Base-by-base conservation (phyloP, 2,797 vertebrate genomes). In the Pantherophis vulpinus region DNA sequence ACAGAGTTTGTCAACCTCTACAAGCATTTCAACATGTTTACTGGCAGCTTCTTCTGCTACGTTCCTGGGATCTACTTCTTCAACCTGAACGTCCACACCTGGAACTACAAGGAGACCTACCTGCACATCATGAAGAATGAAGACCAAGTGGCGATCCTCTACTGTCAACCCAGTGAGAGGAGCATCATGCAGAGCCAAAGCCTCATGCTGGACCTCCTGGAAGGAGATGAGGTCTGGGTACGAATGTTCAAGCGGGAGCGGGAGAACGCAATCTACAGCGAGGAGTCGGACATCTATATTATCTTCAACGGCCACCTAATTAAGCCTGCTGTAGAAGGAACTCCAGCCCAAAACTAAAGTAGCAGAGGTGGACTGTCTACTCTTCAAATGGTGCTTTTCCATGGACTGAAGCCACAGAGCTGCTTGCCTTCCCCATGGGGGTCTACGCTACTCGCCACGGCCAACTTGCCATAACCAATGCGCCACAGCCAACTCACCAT, bases 141-240 rank as follows among this genome's bases (percentile, higher is more conserved):
- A 29, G 54, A 55, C 0, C 97, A 98, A 87, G 95, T 66, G n/a
- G 98, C 97, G 16, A 98, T 98, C 92, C 97, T 99, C 25, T 99
- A 99, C 0, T 97, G 98, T 0, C 98, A 99, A 97, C 99, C 99
- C 94, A 98, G 98, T 0, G 98, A 99, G 42, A 97, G 98, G 89
- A 98, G 98, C 96, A 98, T 98, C 96, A 98, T 99, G 98, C 99
- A 99, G 97, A 98, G 98, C 66, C 98, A 99, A 97, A 99, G 98
- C 96, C 91, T 99, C 90, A 98, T 98, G 98, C 97, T 99, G 96
- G 92, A 97, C 1, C 98, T 99, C 93, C 96, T 90, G 29, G 95
- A 96, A 0, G 95, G 96, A 0, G 98, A 99, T 0, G 96, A 98
- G 94, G 98, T 98, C 87, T 99, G 98, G 98, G 91, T 99, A 70